A percentile compares a stretch with the other conserved stretches of the same genome.
phyloP scores from a whole-genome alignment of 2,888 invertebrate genomes.

The Lypha dubia region DNA sequence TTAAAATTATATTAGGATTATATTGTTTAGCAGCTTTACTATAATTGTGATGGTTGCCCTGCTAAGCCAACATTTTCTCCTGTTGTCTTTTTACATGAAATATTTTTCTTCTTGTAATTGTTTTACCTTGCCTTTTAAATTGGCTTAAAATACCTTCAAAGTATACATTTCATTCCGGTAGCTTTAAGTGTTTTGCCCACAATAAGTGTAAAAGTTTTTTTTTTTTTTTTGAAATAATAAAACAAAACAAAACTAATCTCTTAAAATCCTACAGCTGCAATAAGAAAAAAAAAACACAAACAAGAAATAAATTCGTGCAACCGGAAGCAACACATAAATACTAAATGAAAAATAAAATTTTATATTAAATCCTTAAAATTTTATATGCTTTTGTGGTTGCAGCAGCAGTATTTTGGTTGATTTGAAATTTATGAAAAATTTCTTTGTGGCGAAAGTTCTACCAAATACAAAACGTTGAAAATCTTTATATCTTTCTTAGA shows the following conservation, averaged over 20 bases:
- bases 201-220: background rate
- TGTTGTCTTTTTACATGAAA: background rate
- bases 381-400: conserved; percentile 4
- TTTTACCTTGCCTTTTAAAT: background rate
- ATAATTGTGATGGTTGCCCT: background rate
- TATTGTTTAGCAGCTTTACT: too few relatives aligned
- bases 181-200: background rate
- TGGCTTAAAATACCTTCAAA: background rate
- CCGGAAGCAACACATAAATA: background rate
- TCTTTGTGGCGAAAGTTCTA: background rate
- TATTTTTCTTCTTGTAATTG: background rate
- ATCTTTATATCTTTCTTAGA: background rate
- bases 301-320: too few relatives aligned
- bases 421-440: conserved; percentile 17
- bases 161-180: background rate
- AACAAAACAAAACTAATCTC: background rate
- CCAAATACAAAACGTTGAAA: background rate
- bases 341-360: conserved; percentile 1
- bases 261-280: background rate
- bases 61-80: background rate
- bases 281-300: too few relatives aligned
- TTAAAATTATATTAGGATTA: background rate
- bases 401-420: background rate
- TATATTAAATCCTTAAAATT: conserved; percentile 19
- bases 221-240: background rate